Evolutionary conservation across 2,888 invertebrate species (phyloP).

Genomic region (Tribolium freemani): DNA sequence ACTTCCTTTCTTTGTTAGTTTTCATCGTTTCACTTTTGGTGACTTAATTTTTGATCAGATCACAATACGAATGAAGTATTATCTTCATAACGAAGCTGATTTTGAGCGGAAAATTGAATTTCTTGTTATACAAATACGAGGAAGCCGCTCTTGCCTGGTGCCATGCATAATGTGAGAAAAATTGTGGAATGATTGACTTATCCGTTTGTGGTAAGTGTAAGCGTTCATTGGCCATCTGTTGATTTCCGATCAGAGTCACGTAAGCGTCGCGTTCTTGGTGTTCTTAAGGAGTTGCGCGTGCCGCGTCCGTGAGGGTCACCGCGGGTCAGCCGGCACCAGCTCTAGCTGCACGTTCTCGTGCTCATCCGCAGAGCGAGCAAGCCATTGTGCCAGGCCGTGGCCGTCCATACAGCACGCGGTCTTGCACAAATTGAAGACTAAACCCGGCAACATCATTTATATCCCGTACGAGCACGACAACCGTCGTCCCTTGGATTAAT

Average conservation of each 20-base stretch:
- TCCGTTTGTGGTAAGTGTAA: too few species aligned
- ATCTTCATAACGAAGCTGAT: too few species aligned
- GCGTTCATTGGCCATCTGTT: too few species aligned
- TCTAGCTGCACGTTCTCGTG: constrained; percentile 39
- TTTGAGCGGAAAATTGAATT: too few species aligned
- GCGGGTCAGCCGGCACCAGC: constrained; percentile 54
- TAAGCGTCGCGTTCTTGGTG: constrained; percentile 18
- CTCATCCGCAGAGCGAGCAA: constrained; percentile 21
- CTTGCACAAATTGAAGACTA: constrained; percentile 36
- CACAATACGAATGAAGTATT: too few species aligned
- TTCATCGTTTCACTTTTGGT: too few species aligned
- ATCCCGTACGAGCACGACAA: constrained; percentile 28
- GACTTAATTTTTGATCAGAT: too few species aligned
- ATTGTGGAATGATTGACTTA: too few species aligned
- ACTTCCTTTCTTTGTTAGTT: too few species aligned
- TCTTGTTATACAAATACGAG: too few species aligned
- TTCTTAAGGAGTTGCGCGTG: constrained; percentile 53
- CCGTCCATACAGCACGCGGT: constrained; percentile 37
- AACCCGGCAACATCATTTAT: constrained; percentile 37
- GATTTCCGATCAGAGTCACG: constrained; percentile 11
- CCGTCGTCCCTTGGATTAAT: constrained; percentile 43
- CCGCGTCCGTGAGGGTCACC: constrained; percentile 56
- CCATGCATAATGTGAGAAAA: too few species aligned
- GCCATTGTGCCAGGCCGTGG: constrained; percentile 1
- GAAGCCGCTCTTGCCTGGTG: too few species aligned